Base-by-base conservation (phyloP, 1,140 invertebrate species). In the Achroia grisella region DNA sequence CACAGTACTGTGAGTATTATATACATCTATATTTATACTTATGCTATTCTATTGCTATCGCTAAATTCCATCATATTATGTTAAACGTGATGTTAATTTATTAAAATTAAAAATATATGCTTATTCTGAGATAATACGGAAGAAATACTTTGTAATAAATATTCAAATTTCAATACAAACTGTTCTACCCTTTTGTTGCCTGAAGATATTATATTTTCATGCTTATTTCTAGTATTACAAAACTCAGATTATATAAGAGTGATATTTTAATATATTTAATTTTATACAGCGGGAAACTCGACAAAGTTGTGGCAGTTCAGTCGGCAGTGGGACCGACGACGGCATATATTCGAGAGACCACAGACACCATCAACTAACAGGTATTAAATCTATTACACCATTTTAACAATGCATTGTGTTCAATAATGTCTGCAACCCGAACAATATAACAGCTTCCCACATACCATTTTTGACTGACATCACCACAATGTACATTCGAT, bases 241-340 rank as follows among this genome's bases (percentile, higher is more conserved):
- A n/a, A n/a, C n/a, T n/a, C 6, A 23, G 6, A 23, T 23, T 3
- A 3, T 23, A 23, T 23, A 23, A 3, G 17, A 6, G 2, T 23
- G 17, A 23, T 23, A 23, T 2, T 23, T 23, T 23, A 23, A 23
- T 23, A 6, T 6, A 23, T 3, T 15, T 37, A 12, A 10, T 44
- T 11, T 52, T 57, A 44, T 32, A 53, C 60, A 77, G 58, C 67
- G 79, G 5, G 79, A 83, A 14, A 70, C 71, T 1, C 69, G 80
- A 9, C 80, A 84, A 42, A 84, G 80, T 39, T 81, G 80, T 44
- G 80, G 80, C 45, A 84, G 80, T 32, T 84, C 80, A 0, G 58
- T 80, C 4, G 77, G 80, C 44, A 81, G 77, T 46, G 70, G 72
- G n/a, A 74, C 77, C 0, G 80, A 84, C 55, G 80, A 84, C 47